Conservation (phyloP, 2,113 vertebrate species). For the Chrysochloris asiatica region DNA sequence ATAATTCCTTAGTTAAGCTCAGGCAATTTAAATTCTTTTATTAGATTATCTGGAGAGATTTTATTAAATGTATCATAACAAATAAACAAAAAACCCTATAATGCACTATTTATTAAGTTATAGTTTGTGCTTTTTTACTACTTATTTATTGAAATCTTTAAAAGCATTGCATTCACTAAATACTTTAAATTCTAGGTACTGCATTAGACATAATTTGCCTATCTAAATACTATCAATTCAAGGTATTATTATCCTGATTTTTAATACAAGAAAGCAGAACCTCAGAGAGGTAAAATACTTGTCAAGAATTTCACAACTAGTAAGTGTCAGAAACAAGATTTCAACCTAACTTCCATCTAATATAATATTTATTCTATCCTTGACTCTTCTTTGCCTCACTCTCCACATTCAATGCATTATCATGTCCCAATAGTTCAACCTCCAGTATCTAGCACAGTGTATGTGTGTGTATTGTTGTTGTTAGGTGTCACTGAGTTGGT, state of each 20-base stretch:
- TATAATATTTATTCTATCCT: too few relatives aligned
- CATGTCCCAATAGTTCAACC: too few relatives aligned
- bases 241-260: not conserved
- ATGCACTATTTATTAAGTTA: not conserved
- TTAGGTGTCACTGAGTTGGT: too few relatives aligned
- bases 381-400: too few relatives aligned
- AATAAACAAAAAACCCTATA: too few relatives aligned
- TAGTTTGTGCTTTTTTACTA: not conserved
- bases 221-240: constrained; percentile 6
- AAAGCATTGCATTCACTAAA: not conserved
- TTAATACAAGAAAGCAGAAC: not conserved
- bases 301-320: not conserved
- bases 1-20: not conserved
- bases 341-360: too few relatives aligned
- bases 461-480: too few relatives aligned
- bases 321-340: not conserved
- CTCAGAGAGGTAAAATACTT: not conserved
- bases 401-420: too few relatives aligned
- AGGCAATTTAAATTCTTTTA: constrained; percentile 32
- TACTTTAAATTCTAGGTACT: not conserved
- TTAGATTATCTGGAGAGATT: not conserved
- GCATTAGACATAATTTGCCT: not conserved
- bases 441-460: too few relatives aligned
- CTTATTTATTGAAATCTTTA: not conserved
- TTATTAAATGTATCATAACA: constrained; percentile 14